phyloP scores from a whole-genome alignment of 2,113 vertebrate genomes.

The Rousettus leschenaultii region DNA sequence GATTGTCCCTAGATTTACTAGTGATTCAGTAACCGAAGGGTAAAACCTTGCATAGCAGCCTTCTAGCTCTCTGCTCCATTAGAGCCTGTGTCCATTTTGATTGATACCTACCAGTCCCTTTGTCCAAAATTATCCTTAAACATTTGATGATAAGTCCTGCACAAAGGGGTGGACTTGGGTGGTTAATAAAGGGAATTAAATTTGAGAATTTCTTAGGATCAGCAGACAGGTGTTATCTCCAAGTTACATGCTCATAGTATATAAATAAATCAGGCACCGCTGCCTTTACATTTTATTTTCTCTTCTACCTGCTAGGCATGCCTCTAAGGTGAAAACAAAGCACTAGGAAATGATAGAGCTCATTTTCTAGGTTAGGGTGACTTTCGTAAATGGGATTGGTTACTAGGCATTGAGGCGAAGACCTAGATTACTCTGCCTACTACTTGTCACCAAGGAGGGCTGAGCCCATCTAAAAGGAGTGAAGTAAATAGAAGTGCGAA shows the following conservation, averaged over 20 bases:
- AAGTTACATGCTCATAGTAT: not conserved
- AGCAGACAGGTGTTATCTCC: not conserved
- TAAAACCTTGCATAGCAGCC: not conserved
- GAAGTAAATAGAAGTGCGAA: not conserved
- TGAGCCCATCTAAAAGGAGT: not conserved
- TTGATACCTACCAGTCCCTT: not conserved
- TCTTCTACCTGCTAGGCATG: not conserved
- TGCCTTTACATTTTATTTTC: not conserved
- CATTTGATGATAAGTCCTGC: not conserved
- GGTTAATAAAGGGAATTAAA: not conserved
- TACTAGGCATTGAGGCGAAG: not conserved
- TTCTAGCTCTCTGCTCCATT: not conserved
- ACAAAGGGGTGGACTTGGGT: not conserved
- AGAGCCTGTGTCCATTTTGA: not conserved
- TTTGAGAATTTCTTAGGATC: not conserved
- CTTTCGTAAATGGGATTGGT: not conserved
- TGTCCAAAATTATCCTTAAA: not conserved
- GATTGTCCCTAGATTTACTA: not conserved
- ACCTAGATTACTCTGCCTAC: not conserved
- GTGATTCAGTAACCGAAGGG: not conserved
- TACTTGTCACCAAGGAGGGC: not conserved
- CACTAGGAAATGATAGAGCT: not conserved
- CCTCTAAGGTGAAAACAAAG: not conserved
- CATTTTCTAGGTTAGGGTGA: not conserved
- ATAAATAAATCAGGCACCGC: not conserved